Base-by-base conservation (phyloP, 35 echinoderm and acorn worm genomes). In the Hemicentrotus pulcherrimus region DNA sequence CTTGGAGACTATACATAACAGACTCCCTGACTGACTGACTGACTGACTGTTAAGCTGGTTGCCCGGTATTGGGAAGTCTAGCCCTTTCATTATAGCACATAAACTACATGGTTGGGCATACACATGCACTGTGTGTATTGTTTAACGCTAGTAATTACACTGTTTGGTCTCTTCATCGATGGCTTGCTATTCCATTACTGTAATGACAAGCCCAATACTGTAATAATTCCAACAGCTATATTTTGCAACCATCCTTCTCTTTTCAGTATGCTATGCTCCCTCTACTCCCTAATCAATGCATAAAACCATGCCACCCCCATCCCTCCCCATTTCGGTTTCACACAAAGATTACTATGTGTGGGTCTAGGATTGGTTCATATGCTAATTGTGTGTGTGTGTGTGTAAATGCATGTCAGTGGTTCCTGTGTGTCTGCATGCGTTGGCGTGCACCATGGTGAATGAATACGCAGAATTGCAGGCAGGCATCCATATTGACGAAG, bases 161-260 rank as follows among this genome's bases (percentile, higher is more conserved):
- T 31, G 47, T 58, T 93, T 93, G 91, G 47, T 93, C 91, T 58
- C 12, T 28, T 93, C 91, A 93, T 93, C 46, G 48, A 47, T 48
- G 19, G 32, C 91, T 58, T 47, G 91, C 48, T 58, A 16, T 24
- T 31, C 91, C 91, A 93, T 93, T 93, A 93, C 13, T 31, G 47
- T 93, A 93, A 93, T 93, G 91, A 93, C 91, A 93, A 93, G 91
- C 45, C 91, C 48, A 55, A 93, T 93, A 93, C 41, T 93, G 48
- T 46, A 58, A 47, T 93, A 14, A 18, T 47, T 48, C 4, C 19
- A 30, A 90, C 31, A 90, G 46, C 46, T 90, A 41, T 87, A 13
- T 88, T 88, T 88, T 88, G n/a, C 19, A 88, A 32, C 19, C 33
- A 31, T 90, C 32, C 32, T 12, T 90, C 31, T 90, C 31, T 30